Evolutionary conservation across 2,113 vertebrate species (phyloP).

Genomic region (Heloderma charlesbogerti): DNA sequence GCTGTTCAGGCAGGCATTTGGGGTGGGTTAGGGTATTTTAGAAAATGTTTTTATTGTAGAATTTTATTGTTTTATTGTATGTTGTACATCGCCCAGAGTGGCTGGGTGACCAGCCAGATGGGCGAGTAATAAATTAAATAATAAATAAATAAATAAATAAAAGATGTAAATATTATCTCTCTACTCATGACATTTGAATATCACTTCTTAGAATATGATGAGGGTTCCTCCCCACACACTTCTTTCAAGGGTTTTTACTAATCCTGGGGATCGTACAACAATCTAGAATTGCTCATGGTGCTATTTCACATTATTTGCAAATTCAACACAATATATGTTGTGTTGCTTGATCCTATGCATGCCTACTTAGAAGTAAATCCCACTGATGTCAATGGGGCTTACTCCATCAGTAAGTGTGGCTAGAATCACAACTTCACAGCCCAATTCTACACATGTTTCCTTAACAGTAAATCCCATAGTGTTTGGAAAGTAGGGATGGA

Average conservation of each 20-base stretch:
- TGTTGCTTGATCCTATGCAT: not conserved
- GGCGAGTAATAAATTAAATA: too few species aligned
- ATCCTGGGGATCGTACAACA: not conserved
- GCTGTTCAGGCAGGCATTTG: too few species aligned
- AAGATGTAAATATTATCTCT: constrained; percentile 61
- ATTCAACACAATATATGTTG: not conserved
- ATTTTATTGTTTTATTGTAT: too few species aligned
- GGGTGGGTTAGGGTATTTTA: too few species aligned
- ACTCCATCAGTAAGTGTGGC: not conserved
- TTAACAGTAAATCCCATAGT: too few species aligned
- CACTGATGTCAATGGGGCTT: not conserved
- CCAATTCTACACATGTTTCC: not conserved
- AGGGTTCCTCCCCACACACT: not conserved
- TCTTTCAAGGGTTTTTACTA: not conserved
- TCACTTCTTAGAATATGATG: not conserved
- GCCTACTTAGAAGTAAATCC: not conserved
- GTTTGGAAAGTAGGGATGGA: too few species aligned
- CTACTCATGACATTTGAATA: constrained; percentile 1
- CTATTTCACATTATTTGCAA: not conserved
- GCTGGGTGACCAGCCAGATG: too few species aligned
- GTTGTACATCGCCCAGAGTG: too few species aligned
- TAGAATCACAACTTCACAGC: not conserved
- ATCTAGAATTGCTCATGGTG: not conserved
- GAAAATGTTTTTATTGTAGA: too few species aligned
- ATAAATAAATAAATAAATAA: too few species aligned